Conservation (phyloP, 2,113 vertebrate genomes). For the Silurus asotus region DNA sequence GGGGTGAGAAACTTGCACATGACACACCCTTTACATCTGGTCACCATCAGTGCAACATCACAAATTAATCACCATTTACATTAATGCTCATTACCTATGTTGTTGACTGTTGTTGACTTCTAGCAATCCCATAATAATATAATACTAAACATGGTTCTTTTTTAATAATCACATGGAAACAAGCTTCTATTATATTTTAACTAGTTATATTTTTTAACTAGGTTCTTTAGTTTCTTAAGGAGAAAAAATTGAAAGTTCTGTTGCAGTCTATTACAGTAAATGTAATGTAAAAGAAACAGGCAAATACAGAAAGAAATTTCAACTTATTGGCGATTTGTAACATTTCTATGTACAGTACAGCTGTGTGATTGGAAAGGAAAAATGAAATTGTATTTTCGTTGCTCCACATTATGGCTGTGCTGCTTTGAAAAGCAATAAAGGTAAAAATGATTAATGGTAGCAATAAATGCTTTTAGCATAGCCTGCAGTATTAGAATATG, state of each 20-base stretch:
- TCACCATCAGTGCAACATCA: conserved; percentile 1
- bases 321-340: too few relatives aligned
- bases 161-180: too few relatives aligned
- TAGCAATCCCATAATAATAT: too few relatives aligned
- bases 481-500: background rate
- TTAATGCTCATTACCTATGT: background rate
- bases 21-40: background rate
- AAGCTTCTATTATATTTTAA: too few relatives aligned
- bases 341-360: too few relatives aligned
- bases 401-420: background rate
- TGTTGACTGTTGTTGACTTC: too few relatives aligned
- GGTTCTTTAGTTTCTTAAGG: too few relatives aligned
- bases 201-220: background rate
- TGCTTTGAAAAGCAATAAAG: background rate
- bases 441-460: background rate
- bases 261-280: background rate
- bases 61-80: background rate
- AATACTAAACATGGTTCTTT: too few relatives aligned
- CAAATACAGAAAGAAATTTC: background rate
- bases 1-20: background rate
- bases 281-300: background rate
- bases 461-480: background rate
- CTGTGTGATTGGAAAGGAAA: background rate
- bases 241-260: too few relatives aligned
- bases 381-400: background rate